Evolutionary conservation across 2,113 vertebrate species (phyloP), one percentile per base, ranked within the genome.

Genomic region (Panurus biarmicus): DNA sequence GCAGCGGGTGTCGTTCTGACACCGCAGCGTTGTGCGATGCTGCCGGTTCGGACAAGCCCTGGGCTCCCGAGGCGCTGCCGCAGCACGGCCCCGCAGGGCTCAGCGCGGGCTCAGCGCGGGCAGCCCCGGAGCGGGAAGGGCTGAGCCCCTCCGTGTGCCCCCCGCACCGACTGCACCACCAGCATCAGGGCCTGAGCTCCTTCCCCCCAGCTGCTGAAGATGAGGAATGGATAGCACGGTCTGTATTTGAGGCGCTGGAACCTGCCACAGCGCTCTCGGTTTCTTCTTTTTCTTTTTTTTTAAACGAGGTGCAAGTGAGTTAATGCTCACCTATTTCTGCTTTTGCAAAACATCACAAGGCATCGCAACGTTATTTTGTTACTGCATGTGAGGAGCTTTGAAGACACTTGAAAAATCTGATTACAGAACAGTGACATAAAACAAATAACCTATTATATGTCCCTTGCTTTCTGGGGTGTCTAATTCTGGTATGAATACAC

Each of bases 1-100:
- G 25, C 5, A 0, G 35, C 1, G 23, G 47, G 2, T 18, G 36
- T 2, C 26, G 33, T 0, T 38, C 44, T 0, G 23, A 19, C 54
- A 11, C 38, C 24, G 71, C 53, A 24, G 36, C 71, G 25, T 14
- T 3, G 19, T 21, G 35, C 4, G 51, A 14, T 7, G 22, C 47
- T 61, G 23, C 1, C 1, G 70, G 6, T 11, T 8, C 16, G 56
- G 57, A 17, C 53, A 57, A 65, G 70, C 31, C 61, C 60, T 4
- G 42, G 80, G 42, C 10, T 23, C 3, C 33, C 1, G 10, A 53
- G 42, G 42, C 18, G 10, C 12, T 19, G 53, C 57, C 24, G 40
- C 50, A 8, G n/a, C 10, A 1, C 26, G 35, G 57, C 51, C 14
- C 12, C 1, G 22, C 25, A 4, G 1, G 9, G 10, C 33, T 9